Conservation (phyloP, 1,140 invertebrate genomes). For the Drosophila subobscura region DNA sequence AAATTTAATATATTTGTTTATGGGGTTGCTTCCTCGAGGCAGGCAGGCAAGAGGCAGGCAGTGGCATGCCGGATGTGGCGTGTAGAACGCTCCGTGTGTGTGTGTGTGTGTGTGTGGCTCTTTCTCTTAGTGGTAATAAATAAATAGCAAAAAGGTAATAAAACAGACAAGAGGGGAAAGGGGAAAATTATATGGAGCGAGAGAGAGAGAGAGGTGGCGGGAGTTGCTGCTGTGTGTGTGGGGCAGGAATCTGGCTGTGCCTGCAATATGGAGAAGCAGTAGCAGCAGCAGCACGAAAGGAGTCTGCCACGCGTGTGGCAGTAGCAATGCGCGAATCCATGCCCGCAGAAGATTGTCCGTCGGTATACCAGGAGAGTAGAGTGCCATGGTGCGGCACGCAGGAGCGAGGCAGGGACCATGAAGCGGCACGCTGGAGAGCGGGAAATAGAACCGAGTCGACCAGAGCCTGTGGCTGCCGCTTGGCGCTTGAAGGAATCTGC, state of each 20-base stretch:
- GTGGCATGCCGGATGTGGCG: conserved; percentile 37
- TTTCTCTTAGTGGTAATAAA: conserved; percentile 54
- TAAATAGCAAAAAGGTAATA: conserved; percentile 64
- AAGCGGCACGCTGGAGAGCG: no score
- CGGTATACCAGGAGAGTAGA: no score
- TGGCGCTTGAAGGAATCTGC: conserved; percentile 18
- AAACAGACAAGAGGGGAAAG: conserved; percentile 36
- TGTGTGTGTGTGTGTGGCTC: conserved; percentile 6
- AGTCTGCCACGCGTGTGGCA: no score
- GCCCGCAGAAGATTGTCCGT: no score
- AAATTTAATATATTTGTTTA: conserved; percentile 70
- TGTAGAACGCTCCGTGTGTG: conserved; percentile 5
- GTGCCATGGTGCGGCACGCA: no score
- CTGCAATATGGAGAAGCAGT: no score
- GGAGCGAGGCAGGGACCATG: no score
- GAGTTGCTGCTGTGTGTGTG: no score
- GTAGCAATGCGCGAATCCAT: no score
- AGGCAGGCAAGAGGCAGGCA: background rate
- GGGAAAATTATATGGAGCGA: background rate
- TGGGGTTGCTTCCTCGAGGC: conserved; percentile 28
- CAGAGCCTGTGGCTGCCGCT: no score
- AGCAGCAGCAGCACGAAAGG: no score
- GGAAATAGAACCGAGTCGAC: no score
- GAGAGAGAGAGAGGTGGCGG: background rate
- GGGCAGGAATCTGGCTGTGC: background rate